Evolutionary conservation across 2,797 vertebrate species (phyloP), one percentile per base, ranked within the genome.

Genomic region (Falco naumanni): DNA sequence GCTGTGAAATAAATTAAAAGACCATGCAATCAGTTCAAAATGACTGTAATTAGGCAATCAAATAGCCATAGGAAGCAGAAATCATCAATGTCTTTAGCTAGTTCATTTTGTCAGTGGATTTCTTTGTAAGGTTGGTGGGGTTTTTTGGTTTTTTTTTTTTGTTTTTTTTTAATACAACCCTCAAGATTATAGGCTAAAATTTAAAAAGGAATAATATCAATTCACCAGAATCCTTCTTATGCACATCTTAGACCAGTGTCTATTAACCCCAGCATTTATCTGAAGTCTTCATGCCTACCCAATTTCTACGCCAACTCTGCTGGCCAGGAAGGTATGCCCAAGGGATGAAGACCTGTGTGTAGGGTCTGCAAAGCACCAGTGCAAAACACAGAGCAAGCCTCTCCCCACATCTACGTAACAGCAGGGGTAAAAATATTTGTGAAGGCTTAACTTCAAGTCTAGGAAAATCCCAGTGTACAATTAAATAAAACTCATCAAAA

Each of bases 1-100:
- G 75, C 94, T 96, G 96, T 92, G 94, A 96, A 97, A 97, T 97
- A 97, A 97, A 98, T 97, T 97, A 95, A 97, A 97, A 97, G 95
- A 96, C 33, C 94, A 95, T 90, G 89, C 93, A 97, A 81, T 95
- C 91, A 59, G 82, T 93, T 97, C 85, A 92, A 96, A 98, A 97
- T 97, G 75, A 97, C 68, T 90, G 95, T 93, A 97, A 97, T 97
- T 97, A 97, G 95, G 74, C 80, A 96, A 96, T 96, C 94, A 97
- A 93, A 88, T 65, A 96, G 96, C 84, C 84, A 97, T 61, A 82
- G 93, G 91, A 90, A 50, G 74, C 95, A 96, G 87, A 91, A 96
- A 92, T 95, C 92, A 91, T 88, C 95, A 93, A 39, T 87, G 92
- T 85, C 92, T 91, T 74, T 2, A 92, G 93, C 91, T 91, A 87